These are phyloP conservation scores for Aurelia coerulea DNA, from an alignment of 30 jellyfish, hydroid and myxozoan species.

Conservation along the genomic window DNA sequence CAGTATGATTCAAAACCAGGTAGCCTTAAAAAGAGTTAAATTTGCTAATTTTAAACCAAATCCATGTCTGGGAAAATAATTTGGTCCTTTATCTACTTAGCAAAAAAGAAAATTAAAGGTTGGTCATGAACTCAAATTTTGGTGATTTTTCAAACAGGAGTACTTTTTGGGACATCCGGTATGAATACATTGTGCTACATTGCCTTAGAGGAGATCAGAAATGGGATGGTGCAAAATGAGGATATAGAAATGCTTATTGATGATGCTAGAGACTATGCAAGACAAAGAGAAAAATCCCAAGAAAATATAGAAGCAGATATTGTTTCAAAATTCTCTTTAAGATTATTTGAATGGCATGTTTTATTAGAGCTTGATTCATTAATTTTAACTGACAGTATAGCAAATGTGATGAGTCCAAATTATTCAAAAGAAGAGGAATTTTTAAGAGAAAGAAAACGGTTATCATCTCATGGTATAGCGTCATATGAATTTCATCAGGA, in stretches of 20 bases:
- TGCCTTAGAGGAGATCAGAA: slow-evolving; percentile 22
- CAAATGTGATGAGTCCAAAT: slow-evolving; percentile 28
- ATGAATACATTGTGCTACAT: slow-evolving; percentile 78
- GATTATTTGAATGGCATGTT: slow-evolving; percentile 51
- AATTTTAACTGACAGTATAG: slow-evolving; percentile 33
- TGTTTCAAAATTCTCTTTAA: background rate
- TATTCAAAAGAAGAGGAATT: slow-evolving; percentile 91
- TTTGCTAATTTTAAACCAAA: too few relatives aligned
- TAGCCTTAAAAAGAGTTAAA: too few relatives aligned
- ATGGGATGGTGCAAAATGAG: background rate
- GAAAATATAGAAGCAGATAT: too few relatives aligned
- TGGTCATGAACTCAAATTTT: too few relatives aligned
- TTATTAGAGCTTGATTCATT: slow-evolving; percentile 56
- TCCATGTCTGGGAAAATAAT: too few relatives aligned
- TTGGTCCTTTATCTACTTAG: too few relatives aligned
- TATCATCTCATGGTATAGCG: slow-evolving; percentile 87
- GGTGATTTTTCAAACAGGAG: too few relatives aligned
- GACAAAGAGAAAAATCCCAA: too few relatives aligned
- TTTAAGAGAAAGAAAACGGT: slow-evolving; percentile 85
- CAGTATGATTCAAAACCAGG: too few relatives aligned
- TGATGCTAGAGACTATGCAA: background rate
- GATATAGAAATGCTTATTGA: background rate
- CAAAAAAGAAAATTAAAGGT: too few relatives aligned
- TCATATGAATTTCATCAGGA: slow-evolving; percentile 86
- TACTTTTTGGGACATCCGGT: slow-evolving; percentile 5